Evolutionary conservation across 2,888 invertebrate genomes (phyloP).

Genomic region (Calliopum simillimum): DNA sequence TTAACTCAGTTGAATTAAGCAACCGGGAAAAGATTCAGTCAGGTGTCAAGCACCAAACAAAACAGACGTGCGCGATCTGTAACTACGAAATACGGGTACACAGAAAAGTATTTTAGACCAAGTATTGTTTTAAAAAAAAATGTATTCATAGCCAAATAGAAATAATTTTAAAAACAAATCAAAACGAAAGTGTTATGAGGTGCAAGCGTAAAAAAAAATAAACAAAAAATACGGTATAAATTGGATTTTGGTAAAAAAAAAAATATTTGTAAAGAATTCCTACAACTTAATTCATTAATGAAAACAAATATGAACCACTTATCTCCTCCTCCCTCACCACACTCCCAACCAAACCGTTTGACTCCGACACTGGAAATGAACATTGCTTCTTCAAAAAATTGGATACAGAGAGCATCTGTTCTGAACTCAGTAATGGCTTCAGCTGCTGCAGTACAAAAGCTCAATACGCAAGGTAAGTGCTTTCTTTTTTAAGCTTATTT

Average conservation of each 20-base stretch:
- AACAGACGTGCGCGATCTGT: conserved; percentile 60
- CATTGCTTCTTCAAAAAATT: conserved; percentile 58
- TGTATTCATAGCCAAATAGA: not conserved
- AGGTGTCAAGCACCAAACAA: conserved; percentile 68
- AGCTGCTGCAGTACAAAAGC: conserved; percentile 62
- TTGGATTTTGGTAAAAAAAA: conserved; percentile 11
- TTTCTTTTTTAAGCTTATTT: too few species aligned
- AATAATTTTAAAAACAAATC: not conserved
- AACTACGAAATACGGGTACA: conserved; percentile 22
- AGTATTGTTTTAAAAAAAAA: too few species aligned
- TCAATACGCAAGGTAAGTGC: conserved; percentile 62
- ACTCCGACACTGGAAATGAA: conserved; percentile 56
- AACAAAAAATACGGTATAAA: not conserved
- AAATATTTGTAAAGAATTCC: not conserved
- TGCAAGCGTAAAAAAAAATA: conserved; percentile 7
- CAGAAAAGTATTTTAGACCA: not conserved
- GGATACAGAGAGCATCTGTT: conserved; percentile 67
- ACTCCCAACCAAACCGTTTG: conserved; percentile 59
- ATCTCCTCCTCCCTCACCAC: conserved; percentile 67
- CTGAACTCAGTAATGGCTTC: conserved; percentile 66
- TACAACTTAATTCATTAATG: not conserved
- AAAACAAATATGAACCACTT: conserved; percentile 62
- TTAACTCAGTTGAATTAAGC: conserved; percentile 61
- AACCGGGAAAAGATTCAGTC: conserved; percentile 66
- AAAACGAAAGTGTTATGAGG: too few species aligned